Evolutionary conservation across 1,140 invertebrate species (phyloP), one percentile per base, ranked within the genome.

Genomic region (Drosophila truncata): DNA sequence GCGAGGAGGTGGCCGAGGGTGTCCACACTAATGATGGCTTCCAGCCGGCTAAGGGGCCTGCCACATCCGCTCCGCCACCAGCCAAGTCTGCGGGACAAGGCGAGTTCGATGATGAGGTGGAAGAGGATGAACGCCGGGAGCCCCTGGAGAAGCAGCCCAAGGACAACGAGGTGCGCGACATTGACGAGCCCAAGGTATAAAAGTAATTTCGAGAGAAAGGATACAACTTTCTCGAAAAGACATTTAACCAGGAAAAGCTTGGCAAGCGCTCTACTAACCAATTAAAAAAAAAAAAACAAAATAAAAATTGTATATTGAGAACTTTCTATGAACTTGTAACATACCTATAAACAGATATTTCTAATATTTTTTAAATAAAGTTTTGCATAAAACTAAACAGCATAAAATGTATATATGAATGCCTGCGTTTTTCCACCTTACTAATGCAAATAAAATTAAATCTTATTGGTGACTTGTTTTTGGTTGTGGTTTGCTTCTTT

Each of bases 301-400:
- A 13, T 11, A 13, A 76, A 46, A 76, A 46, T 62, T 87, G 71
- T 86, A 86, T 88, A 87, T 83, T 85, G 83, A 74, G 55, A 67
- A 65, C 55, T 60, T 57, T 61, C 72, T 86, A 61, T 71, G 42
- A 85, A 87, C 79, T 61, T 87, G 80, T 87, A 88, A 88, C 66
- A 83, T 82, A 87, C 47, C 69, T 73, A 79, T 72, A 70, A 54
- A 75, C 75, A 55, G 20, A 71, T 37, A 72, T 87, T 82, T 87
- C 76, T 87, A 79, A 82, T 75, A 82, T 60, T 86, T 86, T 76
- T 64, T 66, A 80, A 84, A 85, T 85, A 84, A 84, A 85, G 78
- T 73, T 80, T 84, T 84, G 77, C 82, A 84, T 70, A 50, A 62
- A 82, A 84, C 80, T 80, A 65, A 76, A 72, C 29, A 25, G 49